Evolutionary conservation across 1,140 invertebrate species (phyloP).

Genomic region (Heliconius melpomene): DNA sequence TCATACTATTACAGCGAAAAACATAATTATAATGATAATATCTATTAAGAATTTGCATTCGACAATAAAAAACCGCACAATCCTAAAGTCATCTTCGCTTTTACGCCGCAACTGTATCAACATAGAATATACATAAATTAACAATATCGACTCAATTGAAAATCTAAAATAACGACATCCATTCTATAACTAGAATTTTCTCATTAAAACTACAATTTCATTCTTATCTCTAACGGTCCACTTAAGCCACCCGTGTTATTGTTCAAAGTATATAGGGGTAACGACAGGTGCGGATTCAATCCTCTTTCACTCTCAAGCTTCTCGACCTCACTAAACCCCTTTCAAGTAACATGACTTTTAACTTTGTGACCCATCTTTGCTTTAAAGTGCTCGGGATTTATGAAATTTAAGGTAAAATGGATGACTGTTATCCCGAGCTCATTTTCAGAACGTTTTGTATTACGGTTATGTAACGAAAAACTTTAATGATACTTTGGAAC

Average conservation of each 20-base stretch:
- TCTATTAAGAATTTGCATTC: too few species aligned
- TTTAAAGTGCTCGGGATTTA: constrained; percentile 69
- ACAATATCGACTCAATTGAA: too few species aligned
- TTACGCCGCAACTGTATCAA: too few species aligned
- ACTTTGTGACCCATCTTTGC: constrained; percentile 77
- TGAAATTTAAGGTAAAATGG: constrained; percentile 49
- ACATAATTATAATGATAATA: too few species aligned
- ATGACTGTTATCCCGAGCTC: constrained; percentile 36
- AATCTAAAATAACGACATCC: too few species aligned
- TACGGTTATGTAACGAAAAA: constrained; percentile 20
- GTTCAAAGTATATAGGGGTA: constrained; percentile 39
- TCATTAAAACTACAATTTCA: not conserved
- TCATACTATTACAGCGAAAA: too few species aligned
- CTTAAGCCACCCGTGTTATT: constrained; percentile 39
- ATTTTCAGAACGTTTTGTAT: constrained; percentile 25
- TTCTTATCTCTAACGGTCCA: constrained; percentile 1
- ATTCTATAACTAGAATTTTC: not conserved
- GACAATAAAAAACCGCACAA: too few species aligned
- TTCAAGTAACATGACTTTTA: constrained; percentile 81
- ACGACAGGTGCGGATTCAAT: constrained; percentile 55
- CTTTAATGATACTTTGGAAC: constrained; percentile 20
- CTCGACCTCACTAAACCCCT: constrained; percentile 74
- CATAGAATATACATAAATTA: too few species aligned
- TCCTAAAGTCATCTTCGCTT: too few species aligned
- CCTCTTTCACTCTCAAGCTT: constrained; percentile 61